These are phyloP conservation scores for Chrysotoxum bicinctum DNA, from an alignment of 2,888 invertebrate genomes.

Conservation along the genomic window DNA sequence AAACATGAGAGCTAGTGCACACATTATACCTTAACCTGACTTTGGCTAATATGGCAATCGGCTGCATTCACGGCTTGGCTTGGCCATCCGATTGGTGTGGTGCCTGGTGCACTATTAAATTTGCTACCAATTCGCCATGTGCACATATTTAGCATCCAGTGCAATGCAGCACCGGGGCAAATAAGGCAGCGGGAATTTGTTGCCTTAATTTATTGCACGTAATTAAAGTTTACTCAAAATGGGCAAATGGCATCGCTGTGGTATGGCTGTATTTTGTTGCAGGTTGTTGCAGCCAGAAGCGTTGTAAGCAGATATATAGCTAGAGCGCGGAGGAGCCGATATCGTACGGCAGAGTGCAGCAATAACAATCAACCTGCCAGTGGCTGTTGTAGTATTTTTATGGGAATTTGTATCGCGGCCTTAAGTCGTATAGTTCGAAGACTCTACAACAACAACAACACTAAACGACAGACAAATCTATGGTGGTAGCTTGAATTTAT, in stretches of 20 bases:
- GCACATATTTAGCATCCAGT: constrained; percentile 71
- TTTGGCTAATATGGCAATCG: constrained; percentile 69
- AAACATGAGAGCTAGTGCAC: constrained; percentile 35
- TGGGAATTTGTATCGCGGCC: constrained; percentile 64
- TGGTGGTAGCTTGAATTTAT: constrained; percentile 67
- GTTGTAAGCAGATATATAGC: background rate
- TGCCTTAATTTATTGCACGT: constrained; percentile 75
- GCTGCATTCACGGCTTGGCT: constrained; percentile 64
- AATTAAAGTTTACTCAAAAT: constrained; percentile 74
- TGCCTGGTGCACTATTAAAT: constrained; percentile 70
- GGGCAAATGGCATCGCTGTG: constrained; percentile 69
- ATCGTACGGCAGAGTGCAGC: constrained; percentile 34
- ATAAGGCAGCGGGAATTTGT: constrained; percentile 75
- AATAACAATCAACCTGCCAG: constrained; percentile 70
- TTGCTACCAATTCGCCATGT: constrained; percentile 72
- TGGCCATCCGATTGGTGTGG: constrained; percentile 60
- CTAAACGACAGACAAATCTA: constrained; percentile 65
- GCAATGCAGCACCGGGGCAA: constrained; percentile 72
- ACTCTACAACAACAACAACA: constrained; percentile 21
- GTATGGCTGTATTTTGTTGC: constrained; percentile 21
- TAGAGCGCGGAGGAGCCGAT: constrained; percentile 11
- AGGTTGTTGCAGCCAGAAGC: background rate
- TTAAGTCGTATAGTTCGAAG: constrained; percentile 37
- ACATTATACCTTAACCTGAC: constrained; percentile 54
- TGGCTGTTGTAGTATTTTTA: constrained; percentile 61